Evolutionary conservation across 2,797 vertebrate genomes (phyloP).

Genomic region (Sebastolobus alascanus): DNA sequence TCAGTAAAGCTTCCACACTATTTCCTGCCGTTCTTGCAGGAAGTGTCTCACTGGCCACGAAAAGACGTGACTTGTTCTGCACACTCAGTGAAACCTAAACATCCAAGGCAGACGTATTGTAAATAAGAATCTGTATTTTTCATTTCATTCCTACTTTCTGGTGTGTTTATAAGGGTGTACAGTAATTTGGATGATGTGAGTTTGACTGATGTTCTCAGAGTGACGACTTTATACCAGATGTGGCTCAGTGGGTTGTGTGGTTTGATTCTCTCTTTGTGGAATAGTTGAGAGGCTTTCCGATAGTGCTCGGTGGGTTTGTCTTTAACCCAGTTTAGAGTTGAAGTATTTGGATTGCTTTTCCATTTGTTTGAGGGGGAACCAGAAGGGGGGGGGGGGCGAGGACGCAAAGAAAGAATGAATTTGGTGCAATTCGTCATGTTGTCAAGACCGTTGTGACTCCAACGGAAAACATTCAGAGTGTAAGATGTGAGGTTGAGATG

Average conservation of each 20-base stretch:
- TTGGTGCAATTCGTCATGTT: conserved; percentile 32
- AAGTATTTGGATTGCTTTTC: conserved; percentile 37
- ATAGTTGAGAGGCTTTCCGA: conserved; percentile 3
- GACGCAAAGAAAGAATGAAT: conserved; percentile 13
- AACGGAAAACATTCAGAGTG: conserved; percentile 61
- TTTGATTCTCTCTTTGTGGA: neutral
- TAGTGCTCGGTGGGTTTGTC: neutral
- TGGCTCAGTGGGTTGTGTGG: neutral
- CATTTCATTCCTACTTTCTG: neutral
- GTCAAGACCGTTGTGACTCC: conserved; percentile 40
- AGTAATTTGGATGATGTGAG: neutral
- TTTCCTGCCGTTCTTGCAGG: conserved; percentile 19
- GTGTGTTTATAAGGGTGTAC: neutral
- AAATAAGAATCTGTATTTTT: neutral
- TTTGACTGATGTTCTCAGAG: neutral
- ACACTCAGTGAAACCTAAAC: conserved; percentile 41
- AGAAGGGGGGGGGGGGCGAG: neutral
- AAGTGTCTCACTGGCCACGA: conserved; percentile 30
- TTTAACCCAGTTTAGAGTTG: conserved; percentile 11
- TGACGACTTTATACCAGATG: neutral
- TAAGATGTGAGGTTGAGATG: conserved; percentile 22
- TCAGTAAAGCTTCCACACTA: neutral
- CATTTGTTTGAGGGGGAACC: conserved; percentile 23
- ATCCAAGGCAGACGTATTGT: conserved; percentile 1
- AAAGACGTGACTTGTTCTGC: conserved; percentile 37